phyloP scores from a whole-genome alignment of 2,113 vertebrate genomes.

The Phalacrocorax aristotelis region DNA sequence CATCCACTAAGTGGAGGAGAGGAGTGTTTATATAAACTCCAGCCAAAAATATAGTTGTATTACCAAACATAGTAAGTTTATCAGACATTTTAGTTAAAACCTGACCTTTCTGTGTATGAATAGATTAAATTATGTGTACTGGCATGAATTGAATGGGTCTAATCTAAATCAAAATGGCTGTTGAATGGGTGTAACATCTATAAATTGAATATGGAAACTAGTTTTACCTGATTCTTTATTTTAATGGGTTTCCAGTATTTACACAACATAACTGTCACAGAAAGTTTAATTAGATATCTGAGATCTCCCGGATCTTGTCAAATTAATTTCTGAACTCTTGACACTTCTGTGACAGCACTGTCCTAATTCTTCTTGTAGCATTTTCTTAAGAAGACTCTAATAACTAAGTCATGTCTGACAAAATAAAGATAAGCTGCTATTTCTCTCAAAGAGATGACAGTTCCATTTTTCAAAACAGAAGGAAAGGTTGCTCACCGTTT shows the following conservation, averaged over 20 bases:
- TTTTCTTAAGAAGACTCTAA: conserved; percentile 18
- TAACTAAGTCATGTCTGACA: conserved; percentile 42
- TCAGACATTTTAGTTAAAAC: neutral
- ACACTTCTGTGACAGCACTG: conserved; percentile 21
- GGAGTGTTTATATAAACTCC: neutral
- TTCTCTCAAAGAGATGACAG: conserved; percentile 14
- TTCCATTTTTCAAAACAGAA: neutral
- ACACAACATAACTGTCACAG: conserved; percentile 5
- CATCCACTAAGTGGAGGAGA: neutral
- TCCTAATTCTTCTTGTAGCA: conserved; percentile 31
- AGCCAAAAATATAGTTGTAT: neutral
- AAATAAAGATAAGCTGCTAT: conserved; percentile 52
- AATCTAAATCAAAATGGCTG: neutral
- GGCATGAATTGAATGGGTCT: neutral
- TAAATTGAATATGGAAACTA: neutral
- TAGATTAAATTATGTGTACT: neutral
- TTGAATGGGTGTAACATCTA: neutral
- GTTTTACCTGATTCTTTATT: neutral
- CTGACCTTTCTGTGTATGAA: neutral
- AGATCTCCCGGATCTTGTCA: conserved; percentile 47
- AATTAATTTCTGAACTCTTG: conserved; percentile 43
- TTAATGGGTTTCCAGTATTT: conserved; percentile 7
- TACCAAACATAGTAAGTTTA: neutral
- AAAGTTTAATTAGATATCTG: conserved; percentile 33
- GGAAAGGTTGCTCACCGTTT: neutral